A percentile compares a stretch with the other conserved stretches of the same genome.
Conservation (phyloP, 2,797 vertebrate genomes). For the Astyanax mexicanus region DNA sequence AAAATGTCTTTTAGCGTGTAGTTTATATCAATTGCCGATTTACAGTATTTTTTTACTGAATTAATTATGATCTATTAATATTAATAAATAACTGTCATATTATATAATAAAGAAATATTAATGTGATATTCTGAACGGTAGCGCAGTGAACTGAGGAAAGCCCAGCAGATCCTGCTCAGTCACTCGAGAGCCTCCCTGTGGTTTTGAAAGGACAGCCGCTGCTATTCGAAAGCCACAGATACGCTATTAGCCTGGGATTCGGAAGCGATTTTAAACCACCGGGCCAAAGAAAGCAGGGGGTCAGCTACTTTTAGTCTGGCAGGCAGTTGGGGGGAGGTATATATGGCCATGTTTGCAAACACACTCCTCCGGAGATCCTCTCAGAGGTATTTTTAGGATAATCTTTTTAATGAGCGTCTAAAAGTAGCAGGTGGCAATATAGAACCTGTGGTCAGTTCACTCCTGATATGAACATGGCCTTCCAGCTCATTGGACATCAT, state of each 20-base stretch:
- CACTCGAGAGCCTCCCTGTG: slow-evolving; percentile 47
- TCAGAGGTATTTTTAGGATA: slow-evolving; percentile 49
- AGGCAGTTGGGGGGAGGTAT: slow-evolving; percentile 12
- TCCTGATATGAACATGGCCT: slow-evolving; percentile 57
- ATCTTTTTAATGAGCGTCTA: slow-evolving; percentile 29
- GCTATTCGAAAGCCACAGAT: slow-evolving; percentile 29
- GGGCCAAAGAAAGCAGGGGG: slow-evolving; percentile 9
- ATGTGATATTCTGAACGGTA: not conserved
- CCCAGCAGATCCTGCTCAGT: slow-evolving; percentile 16
- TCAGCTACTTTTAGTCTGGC: slow-evolving; percentile 41
- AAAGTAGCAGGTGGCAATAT: slow-evolving; percentile 48
- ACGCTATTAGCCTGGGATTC: slow-evolving; percentile 46
- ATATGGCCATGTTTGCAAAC: slow-evolving; percentile 60
- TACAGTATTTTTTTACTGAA: no score
- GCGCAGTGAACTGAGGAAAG: not conserved
- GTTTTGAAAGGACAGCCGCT: slow-evolving; percentile 33
- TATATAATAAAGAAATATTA: no score
- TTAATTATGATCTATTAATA: no score
- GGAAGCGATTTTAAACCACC: slow-evolving; percentile 35
- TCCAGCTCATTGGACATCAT: slow-evolving; percentile 24
- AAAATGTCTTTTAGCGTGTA: no score
- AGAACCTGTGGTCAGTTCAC: slow-evolving; percentile 37
- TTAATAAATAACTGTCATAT: no score
- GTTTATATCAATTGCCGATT: no score
- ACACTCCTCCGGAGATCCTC: slow-evolving; percentile 26